These are phyloP conservation scores for Sebastiscus albofasciatus DNA, from an alignment of 2,797 vertebrate species.

Conservation along the genomic window DNA sequence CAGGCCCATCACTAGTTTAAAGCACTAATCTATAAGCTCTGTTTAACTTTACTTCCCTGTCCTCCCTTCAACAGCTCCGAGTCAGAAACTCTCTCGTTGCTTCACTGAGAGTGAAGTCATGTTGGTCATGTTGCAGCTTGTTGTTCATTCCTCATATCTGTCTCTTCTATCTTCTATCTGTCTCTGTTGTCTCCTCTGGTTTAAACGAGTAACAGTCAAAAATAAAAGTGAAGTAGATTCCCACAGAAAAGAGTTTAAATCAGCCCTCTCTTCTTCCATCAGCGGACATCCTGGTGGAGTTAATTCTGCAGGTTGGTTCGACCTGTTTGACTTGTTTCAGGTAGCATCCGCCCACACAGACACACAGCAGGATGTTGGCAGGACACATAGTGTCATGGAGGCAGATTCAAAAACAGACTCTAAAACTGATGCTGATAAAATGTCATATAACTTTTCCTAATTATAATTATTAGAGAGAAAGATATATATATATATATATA, in stretches of 20 bases:
- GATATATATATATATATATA: too few relatives aligned
- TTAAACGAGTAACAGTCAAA: neutral
- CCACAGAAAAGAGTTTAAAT: neutral
- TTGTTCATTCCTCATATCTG: slow-evolving; percentile 7
- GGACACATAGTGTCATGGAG: too few relatives aligned
- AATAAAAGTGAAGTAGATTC: too few relatives aligned
- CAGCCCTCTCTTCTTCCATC: neutral
- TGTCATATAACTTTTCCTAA: too few relatives aligned
- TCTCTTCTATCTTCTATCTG: neutral
- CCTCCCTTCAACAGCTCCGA: neutral
- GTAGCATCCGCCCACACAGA: neutral
- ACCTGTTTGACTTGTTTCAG: slow-evolving; percentile 64
- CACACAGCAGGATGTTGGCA: neutral
- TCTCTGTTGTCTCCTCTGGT: neutral
- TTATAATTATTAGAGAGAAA: too few relatives aligned
- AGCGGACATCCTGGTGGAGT: neutral
- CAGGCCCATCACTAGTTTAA: neutral
- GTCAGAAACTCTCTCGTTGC: neutral
- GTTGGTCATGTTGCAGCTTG: slow-evolving; percentile 56
- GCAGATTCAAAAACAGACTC: too few relatives aligned
- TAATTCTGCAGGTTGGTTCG: neutral
- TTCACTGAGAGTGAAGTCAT: slow-evolving; percentile 14
- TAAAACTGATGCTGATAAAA: too few relatives aligned
- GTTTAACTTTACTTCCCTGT: neutral
- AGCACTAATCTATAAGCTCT: too few relatives aligned